Percentiles rank a stretch among this genome's conserved stretches.
phyloP scores from a whole-genome alignment of 1,140 invertebrate genomes.

The Physella acuta region DNA sequence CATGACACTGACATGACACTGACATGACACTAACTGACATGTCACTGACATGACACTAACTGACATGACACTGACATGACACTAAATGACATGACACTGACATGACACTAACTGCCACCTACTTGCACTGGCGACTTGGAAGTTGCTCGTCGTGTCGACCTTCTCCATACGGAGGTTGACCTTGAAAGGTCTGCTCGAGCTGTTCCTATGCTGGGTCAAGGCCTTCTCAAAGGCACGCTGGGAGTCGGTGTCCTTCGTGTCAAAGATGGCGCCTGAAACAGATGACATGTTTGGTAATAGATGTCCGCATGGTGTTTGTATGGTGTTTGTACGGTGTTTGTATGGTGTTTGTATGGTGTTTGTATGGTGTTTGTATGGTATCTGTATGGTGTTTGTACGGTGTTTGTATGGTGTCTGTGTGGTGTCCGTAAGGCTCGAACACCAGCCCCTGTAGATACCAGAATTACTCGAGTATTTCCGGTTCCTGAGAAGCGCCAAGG shows the following conservation, averaged over 20 bases:
- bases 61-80: neutral
- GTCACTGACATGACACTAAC: neutral
- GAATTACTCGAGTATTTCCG: too few relatives aligned
- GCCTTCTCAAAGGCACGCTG: constrained; percentile 33
- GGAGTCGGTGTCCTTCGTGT: constrained; percentile 17
- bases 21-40: neutral
- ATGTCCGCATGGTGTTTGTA: too few relatives aligned
- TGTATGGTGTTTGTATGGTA: too few relatives aligned
- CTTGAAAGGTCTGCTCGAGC: constrained; percentile 22
- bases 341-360: too few relatives aligned
- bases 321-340: too few relatives aligned
- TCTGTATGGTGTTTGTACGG: too few relatives aligned
- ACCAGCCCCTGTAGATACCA: too few relatives aligned
- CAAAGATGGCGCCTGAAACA: constrained; percentile 38
- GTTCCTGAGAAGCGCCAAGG: too few relatives aligned
- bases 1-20: neutral
- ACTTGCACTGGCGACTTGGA: constrained; percentile 37
- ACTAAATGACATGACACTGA: neutral
- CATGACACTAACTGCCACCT: constrained; percentile 2
- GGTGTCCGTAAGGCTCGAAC: too few relatives aligned
- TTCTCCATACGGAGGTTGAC: constrained; percentile 31
- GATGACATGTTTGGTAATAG: too few relatives aligned
- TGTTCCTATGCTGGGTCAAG: constrained; percentile 20
- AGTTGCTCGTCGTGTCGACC: constrained; percentile 30
- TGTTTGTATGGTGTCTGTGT: too few relatives aligned